Conservation (phyloP, 1,140 invertebrate species). For the Drosophila pandora region DNA sequence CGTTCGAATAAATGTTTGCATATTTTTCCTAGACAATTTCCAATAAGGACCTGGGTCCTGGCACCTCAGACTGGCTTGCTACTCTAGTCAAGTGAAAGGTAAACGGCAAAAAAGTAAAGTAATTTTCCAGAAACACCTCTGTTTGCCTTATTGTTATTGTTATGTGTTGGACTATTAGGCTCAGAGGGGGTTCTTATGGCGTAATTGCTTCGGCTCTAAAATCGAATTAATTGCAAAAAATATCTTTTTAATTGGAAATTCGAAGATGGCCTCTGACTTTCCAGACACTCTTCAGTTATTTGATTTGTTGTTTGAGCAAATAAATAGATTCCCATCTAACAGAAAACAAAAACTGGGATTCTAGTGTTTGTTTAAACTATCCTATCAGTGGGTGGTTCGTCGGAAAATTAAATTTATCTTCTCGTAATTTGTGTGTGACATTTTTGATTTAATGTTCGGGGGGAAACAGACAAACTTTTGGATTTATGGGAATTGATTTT, state of each 20-base stretch:
- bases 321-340: constrained; percentile 4
- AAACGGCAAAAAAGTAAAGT: constrained; percentile 44
- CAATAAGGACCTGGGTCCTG: constrained; percentile 48
- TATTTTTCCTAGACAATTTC: constrained; percentile 76
- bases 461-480: constrained; percentile 4
- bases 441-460: constrained; percentile 25
- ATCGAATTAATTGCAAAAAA: constrained; percentile 46
- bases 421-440: constrained; percentile 28
- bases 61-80: not conserved
- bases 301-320: constrained; percentile 22
- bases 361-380: constrained; percentile 11
- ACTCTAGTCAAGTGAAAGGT: constrained; percentile 36
- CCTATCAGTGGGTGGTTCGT: not conserved
- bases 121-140: constrained; percentile 24
- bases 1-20: constrained; percentile 81
- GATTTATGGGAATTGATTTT: constrained; percentile 29
- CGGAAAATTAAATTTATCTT: constrained; percentile 24
- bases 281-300: not conserved
- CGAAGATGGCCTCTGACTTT: constrained; percentile 2
- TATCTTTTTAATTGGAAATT: constrained; percentile 42
- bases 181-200: constrained; percentile 24
- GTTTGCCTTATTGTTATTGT: constrained; percentile 50
- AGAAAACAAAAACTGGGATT: not conserved
- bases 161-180: constrained; percentile 41
- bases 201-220: constrained; percentile 43